phyloP scores from a whole-genome alignment of 2,113 vertebrate species.

The Actenoides hombroni region DNA sequence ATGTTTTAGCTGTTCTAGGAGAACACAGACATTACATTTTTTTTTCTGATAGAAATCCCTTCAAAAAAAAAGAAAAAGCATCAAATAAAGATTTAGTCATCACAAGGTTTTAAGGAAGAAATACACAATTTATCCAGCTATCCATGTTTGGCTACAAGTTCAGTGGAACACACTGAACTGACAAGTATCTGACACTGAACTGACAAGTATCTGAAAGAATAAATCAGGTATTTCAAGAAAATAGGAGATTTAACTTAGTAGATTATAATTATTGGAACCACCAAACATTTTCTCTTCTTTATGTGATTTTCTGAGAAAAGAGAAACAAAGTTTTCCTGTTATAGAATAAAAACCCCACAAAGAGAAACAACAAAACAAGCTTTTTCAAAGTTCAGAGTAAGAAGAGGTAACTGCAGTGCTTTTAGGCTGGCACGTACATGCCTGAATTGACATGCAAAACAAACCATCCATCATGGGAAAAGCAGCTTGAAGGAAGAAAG shows the following conservation, averaged over 20 bases:
- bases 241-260: neutral
- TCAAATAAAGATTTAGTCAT: neutral
- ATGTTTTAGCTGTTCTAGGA: neutral
- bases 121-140: neutral
- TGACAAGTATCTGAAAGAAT: neutral
- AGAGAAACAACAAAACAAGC: neutral
- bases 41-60: neutral
- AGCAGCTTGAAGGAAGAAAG: neutral
- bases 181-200: neutral
- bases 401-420: neutral
- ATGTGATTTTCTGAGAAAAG: neutral
- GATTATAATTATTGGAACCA: neutral
- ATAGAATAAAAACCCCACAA: neutral
- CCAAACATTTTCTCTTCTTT: neutral
- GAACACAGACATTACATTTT: neutral
- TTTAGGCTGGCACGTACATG: neutral
- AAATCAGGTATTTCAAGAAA: neutral
- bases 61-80: neutral
- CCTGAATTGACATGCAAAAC: neutral
- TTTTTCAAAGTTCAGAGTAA: neutral
- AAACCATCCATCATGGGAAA: neutral
- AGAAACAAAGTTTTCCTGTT: neutral
- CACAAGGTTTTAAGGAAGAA: conserved; percentile 16
- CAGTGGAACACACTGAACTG: neutral
- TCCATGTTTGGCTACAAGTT: neutral